Evolutionary conservation across 53 echinoderm and acorn worm species (phyloP), one percentile per base, ranked within the genome.

Genomic region (Echinarachnius parma): DNA sequence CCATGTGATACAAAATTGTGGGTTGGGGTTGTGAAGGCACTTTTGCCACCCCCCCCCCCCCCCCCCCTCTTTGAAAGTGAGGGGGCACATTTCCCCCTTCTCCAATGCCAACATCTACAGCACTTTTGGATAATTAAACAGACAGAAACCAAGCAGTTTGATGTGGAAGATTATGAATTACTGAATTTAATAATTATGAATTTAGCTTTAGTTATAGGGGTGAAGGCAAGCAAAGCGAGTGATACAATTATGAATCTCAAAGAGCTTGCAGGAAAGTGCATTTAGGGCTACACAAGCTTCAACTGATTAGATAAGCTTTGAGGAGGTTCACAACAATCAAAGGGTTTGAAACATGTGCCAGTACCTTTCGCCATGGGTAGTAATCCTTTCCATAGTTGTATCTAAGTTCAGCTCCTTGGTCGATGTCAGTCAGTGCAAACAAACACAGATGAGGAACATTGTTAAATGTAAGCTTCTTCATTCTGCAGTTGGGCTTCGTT

Each of bases 301-400:
- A 62, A 62, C 63, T 62, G 63, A 34, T 60, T 60, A 60, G 60
- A 60, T 62, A 62, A 62, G 63, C 44, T 29, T 62, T 34, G 63
- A 32, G 14, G 63, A 62, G 63, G 63, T 62, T 62, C 44, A 42
- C 29, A 62, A 42, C 63, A 62, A 62, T 32, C 18, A 29, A 37
- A n/a, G 63, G 63, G 21, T 57, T 57, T 57, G 37, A 62, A 57
- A 57, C 57, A 57, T 57, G 28, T 57, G 57, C 57, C 57, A 57
- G 32, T 66, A 82, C 84, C 84, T 84, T 61, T 34, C 79, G 72
- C 86, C 86, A 80, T 48, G 86, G 75, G 48, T 46, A 86, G 45
- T 86, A 65, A 31, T 78, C 55, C 24, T 55, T 34, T 34, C 80
- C 86, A 49, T 86, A 86, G 59, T 86, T 66, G 46, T 86, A 86